Evolutionary conservation across 2,888 invertebrate species (phyloP).

Genomic region (Ornithoptera alexandrae): DNA sequence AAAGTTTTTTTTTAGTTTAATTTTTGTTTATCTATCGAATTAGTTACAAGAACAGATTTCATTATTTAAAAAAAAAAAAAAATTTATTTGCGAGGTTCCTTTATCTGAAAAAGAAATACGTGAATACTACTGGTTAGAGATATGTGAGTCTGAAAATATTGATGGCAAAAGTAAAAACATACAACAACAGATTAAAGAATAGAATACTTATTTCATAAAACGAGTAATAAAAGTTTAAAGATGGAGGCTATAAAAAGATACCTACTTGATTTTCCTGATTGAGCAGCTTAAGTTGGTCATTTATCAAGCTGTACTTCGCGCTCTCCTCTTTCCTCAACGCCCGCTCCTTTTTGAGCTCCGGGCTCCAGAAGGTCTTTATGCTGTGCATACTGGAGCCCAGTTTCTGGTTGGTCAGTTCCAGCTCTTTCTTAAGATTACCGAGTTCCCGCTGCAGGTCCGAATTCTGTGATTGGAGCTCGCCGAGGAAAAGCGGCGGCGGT

Average conservation of each 20-base stretch:
- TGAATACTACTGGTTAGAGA: no score
- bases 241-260: slow-evolving; percentile 25
- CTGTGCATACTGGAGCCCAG: slow-evolving; percentile 99
- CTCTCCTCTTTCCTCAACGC: slow-evolving; percentile 98
- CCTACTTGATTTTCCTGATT: slow-evolving; percentile 98
- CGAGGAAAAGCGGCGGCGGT: slow-evolving; percentile 85
- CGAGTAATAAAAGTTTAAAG: no score
- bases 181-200: no score
- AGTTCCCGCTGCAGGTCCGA: slow-evolving; percentile 96
- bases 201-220: no score
- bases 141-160: no score
- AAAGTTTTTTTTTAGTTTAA: slow-evolving; percentile 5
- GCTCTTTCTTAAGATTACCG: slow-evolving; percentile 92
- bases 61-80: no score
- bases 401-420: slow-evolving; percentile 98
- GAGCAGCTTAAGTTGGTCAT: slow-evolving; percentile 96
- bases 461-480: slow-evolving; percentile 95
- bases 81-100: no score
- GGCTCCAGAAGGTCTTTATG: slow-evolving; percentile 99
- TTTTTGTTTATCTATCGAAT: no score
- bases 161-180: no score
- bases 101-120: no score
- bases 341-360: slow-evolving; percentile 98
- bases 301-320: slow-evolving; percentile 97
- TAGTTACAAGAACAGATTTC: no score